These are phyloP conservation scores for Cetonia aurata DNA, from an alignment of 2,888 invertebrate species.

Conservation along the genomic window DNA sequence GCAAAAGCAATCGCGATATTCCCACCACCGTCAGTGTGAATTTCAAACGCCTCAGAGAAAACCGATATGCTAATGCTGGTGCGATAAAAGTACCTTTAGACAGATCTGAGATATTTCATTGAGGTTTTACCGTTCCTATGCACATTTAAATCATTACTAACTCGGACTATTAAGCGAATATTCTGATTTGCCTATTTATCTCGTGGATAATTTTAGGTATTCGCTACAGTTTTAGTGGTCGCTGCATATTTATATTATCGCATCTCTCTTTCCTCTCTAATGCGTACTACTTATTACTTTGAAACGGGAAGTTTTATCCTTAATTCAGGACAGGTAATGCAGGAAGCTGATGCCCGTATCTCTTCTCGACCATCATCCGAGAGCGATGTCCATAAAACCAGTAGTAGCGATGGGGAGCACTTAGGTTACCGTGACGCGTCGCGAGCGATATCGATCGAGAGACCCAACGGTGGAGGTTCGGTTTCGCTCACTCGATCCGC, in stretches of 20 bases:
- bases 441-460: conserved; percentile 13
- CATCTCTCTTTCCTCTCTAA: neutral
- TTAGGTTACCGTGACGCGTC: conserved; percentile 21
- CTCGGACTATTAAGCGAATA: neutral
- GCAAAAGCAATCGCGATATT: too few species aligned
- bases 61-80: too few species aligned
- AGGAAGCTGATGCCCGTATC: conserved; percentile 21
- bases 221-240: conserved; percentile 5
- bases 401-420: neutral
- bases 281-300: conserved; percentile 17
- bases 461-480: neutral
- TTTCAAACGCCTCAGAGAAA: too few species aligned
- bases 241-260: conserved; percentile 15
- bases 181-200: conserved; percentile 1
- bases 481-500: neutral
- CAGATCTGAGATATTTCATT: conserved; percentile 1
- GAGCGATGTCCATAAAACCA: conserved; percentile 11
- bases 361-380: conserved; percentile 12
- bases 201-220: conserved; percentile 1
- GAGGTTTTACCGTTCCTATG: neutral
- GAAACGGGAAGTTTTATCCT: conserved; percentile 3
- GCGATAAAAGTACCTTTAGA: neutral
- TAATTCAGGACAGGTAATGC: conserved; percentile 25
- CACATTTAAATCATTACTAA: neutral
- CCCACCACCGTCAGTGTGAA: too few species aligned